Base-by-base conservation (phyloP, 1,140 invertebrate genomes). In the Cardiocondyla obscurior region DNA sequence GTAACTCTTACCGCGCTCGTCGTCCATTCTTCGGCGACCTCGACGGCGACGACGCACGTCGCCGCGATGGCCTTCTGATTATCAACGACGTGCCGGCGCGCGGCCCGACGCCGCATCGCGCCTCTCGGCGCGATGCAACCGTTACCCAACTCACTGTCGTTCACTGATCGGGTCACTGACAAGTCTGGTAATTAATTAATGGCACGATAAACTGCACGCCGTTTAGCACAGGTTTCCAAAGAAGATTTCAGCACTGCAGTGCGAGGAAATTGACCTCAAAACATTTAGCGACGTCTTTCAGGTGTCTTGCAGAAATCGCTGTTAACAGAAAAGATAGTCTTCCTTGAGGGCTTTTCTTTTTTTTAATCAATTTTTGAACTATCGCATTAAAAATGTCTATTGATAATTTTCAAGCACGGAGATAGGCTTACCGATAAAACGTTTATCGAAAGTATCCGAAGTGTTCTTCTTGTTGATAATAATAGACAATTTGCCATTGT, bases 61-160 rank as follows among this genome's bases (percentile, higher is more conserved):
- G 74, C 3, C 19, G 19, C 12, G 44, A 60, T 39, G 55, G 36
- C n/a, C 22, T 74, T 39, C 36, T 46, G 49, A 14, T 8, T 14
- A 65, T n/a, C 49, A 14, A 65, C 25, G 6, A 4, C 16, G 55
- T 8, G 36, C 16, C 55, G 22, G 60, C 19, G 69, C 36, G 69
- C 53, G 51, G 39, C 55, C 19, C 69, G 64, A 73, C 53, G 53
- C 57, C 69, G 69, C 69, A 82, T 74, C 55, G 70, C 55, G 79
- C 33, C 55, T 25, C 67, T 33, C 65, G 49, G 16, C 46, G 42
- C 65, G 36, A 39, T 46, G 14, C 39, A 28, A 39, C 10, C 7
- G 3, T 39, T n/a, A 12, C 10, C 14, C 14, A 12, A 25, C 25
- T 36, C 72, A 49, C 73, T 49, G 14, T 12, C 42, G 19, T 36